Evolutionary conservation across 2,888 invertebrate species (phyloP), one percentile per base, ranked within the genome.

Genomic region (Flexamia atlantica): DNA sequence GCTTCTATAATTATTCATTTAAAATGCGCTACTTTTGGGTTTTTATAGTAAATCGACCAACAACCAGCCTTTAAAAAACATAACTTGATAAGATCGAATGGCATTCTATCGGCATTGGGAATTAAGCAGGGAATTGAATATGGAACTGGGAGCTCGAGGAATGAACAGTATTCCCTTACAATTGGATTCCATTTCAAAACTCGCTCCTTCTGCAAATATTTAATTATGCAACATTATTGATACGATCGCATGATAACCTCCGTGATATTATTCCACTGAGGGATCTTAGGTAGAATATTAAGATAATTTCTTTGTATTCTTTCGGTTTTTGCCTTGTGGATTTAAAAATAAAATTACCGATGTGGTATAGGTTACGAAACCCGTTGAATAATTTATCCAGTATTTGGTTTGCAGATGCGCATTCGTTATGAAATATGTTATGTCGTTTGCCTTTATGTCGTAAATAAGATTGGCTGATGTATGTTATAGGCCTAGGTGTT

Each of bases 121-220:
- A 46, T 42, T 46, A 42, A 76, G 28, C 17, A 32, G 74, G 28
- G 74, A 46, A 46, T 79, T 79, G 79, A 57, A 79, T 57, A 79
- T 53, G 50, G 53, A 53, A 79, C 36, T 25, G 36, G 76, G 28
- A 23, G 28, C 76, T 53, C n/a, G n/a, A 57, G 57, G 79, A 57
- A 79, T 53, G 79, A 53, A 79, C 57, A 79, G 42, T 76, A 46
- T 76, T 57, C 79, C 20, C 36, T 57, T 57, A 32, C 79, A 79
- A 46, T 79, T 57, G 57, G 79, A 79, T 79, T 79, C 79, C 79
- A 23, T 36, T 53, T 57, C 57, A 57, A 57, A 79, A 50, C 79
- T 28, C 79, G 79, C 79, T 57, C 36, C 79, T 20, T 28, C 57
- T 79, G 79, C 76, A 72, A 72, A 76, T 83, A 83, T 50, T 32